phyloP scores from a whole-genome alignment of 1,140 invertebrate genomes.

The Drosophila albomicans region DNA sequence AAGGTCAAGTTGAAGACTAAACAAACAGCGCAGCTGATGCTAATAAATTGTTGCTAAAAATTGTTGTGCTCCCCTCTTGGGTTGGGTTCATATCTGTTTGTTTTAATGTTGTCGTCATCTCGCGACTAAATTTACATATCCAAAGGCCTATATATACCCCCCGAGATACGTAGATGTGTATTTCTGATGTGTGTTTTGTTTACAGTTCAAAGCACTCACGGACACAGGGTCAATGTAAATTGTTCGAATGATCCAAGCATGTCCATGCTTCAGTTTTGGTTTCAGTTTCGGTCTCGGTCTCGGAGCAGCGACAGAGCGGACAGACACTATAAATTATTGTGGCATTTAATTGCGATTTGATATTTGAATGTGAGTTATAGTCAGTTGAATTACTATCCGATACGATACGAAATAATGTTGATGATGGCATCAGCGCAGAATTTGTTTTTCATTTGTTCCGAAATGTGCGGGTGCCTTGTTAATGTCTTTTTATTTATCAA shows the following conservation, averaged over 20 bases:
- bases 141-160: constrained; percentile 19
- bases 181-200: constrained; percentile 28
- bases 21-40: constrained; percentile 42
- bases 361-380: constrained; percentile 21
- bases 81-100: constrained; percentile 23
- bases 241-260: constrained; percentile 42
- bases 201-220: constrained; percentile 65
- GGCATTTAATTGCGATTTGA: constrained; percentile 40
- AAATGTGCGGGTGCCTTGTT: constrained; percentile 37
- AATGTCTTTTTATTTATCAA: constrained; percentile 17
- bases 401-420: neutral
- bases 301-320: neutral
- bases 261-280: constrained; percentile 51
- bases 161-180: constrained; percentile 15
- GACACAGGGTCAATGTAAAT: constrained; percentile 66
- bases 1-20: constrained; percentile 59
- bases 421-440: neutral
- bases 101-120: constrained; percentile 59
- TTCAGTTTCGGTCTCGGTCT: neutral
- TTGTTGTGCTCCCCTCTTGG: neutral
- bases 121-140: constrained; percentile 38
- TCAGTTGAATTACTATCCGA: neutral
- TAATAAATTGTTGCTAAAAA: constrained; percentile 61
- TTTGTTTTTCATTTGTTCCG: constrained; percentile 20
- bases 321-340: constrained; percentile 41